Conservation (phyloP, 1,140 invertebrate species). For the Procambarus clarkii region DNA sequence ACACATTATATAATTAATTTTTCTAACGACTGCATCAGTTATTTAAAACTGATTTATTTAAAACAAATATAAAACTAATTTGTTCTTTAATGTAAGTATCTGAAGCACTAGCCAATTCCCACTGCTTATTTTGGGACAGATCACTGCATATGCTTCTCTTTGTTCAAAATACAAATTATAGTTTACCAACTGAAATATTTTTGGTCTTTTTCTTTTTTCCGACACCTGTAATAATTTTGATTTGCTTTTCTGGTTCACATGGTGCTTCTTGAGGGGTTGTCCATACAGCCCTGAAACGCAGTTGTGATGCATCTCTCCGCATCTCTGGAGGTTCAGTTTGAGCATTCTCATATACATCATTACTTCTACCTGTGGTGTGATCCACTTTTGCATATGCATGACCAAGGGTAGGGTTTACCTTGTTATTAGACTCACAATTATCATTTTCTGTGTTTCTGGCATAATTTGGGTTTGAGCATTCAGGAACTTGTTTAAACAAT, state of each 20-base stretch:
- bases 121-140: too few species aligned
- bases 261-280: slow-evolving; percentile 15
- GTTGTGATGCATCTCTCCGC: slow-evolving; percentile 38
- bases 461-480: neutral
- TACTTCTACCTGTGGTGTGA: neutral
- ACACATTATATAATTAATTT: too few species aligned
- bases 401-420: neutral
- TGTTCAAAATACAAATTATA: neutral
- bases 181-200: slow-evolving; percentile 15
- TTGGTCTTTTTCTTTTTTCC: slow-evolving; percentile 59
- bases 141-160: too few species aligned
- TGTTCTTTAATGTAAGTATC: too few species aligned
- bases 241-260: slow-evolving; percentile 28
- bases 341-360: neutral
- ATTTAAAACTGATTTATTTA: too few species aligned
- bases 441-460: neutral
- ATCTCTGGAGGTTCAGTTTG: slow-evolving; percentile 18
- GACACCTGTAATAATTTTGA: slow-evolving; percentile 18
- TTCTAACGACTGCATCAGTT: neutral
- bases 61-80: too few species aligned
- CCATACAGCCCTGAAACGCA: slow-evolving; percentile 24
- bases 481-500: neutral
- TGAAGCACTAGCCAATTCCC: too few species aligned
- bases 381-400: neutral
- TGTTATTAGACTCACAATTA: neutral